Base-by-base conservation (phyloP, 1,140 invertebrate genomes). In the Pseudomyrmex cubaensis region DNA sequence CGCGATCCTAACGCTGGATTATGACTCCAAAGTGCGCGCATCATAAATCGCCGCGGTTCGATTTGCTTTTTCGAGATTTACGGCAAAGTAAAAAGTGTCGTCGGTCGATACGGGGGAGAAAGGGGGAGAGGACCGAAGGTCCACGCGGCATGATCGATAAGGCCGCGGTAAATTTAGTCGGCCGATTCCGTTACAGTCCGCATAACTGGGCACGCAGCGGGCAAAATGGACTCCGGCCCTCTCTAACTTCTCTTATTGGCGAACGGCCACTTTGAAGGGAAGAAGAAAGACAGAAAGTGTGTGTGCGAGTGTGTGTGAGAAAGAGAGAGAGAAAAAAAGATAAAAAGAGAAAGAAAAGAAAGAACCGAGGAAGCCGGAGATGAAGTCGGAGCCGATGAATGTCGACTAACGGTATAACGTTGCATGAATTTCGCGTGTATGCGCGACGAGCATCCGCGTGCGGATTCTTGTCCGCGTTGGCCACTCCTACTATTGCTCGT, bases 341-440 rank as follows among this genome's bases (percentile, higher is more conserved):
- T 22, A 35, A 7, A 35, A 7, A 35, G 2, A 35, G 35, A 64
- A 35, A 74, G 59, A 82, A 84, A 88, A 57, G 74, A 44, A 85
- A 82, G 89, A 82, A 84, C 82, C 61, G 66, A 83, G 50, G 76
- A 87, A 89, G 86, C 82, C 87, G 87, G 88, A 90, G 91, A 92
- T 92, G 86, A 90, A 90, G 91, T 90, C 89, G 89, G 88, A 91
- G 82, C 90, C 91, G 87, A 92, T 92, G 91, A 92, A 92, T 91
- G 92, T 92, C 92, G 90, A 90, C 87, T 92, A 92, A 92, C 92
- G 92, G 92, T 90, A 91, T 87, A 80, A 84, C 84, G 86, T 72
- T 90, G 90, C 90, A 90, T 92, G 91, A 91, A 92, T 92, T 91
- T 92, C 83, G 90, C 86, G 85, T 82, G 62, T 83, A 15, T 50